Percentiles rank a stretch among this genome's conserved stretches.
Conservation (phyloP, 1,140 invertebrate species). For the Ganaspis sp. region DNA sequence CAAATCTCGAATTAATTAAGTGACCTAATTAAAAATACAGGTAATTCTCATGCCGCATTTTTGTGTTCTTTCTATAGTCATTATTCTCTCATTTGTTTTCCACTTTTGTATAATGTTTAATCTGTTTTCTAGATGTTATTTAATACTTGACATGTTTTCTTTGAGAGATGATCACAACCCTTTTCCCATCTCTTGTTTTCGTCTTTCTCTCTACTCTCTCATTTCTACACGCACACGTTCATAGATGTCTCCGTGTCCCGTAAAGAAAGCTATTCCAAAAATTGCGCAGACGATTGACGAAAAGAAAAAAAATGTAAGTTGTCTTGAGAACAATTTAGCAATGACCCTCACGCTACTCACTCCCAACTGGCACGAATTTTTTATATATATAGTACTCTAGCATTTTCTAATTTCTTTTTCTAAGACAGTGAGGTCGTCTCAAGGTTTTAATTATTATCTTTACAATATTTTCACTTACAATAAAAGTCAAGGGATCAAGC, state of each 20-base stretch:
- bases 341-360: constrained; percentile 72
- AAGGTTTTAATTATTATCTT: neutral
- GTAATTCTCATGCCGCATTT: neutral
- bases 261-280: constrained; percentile 48
- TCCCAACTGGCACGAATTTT: constrained; percentile 75
- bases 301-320: constrained; percentile 73
- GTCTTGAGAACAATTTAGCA: constrained; percentile 66
- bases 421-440: neutral
- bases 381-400: constrained; percentile 52
- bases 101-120: neutral
- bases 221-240: constrained; percentile 39
- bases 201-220: constrained; percentile 21
- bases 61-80: constrained; percentile 1
- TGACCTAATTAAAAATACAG: neutral
- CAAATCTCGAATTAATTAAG: neutral
- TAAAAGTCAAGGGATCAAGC: too few relatives aligned
- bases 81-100: neutral
- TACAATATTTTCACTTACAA: too few relatives aligned
- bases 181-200: neutral
- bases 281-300: constrained; percentile 67
- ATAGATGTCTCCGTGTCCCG: constrained; percentile 49
- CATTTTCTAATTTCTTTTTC: constrained; percentile 41
- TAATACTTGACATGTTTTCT: neutral
- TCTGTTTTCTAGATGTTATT: constrained; percentile 17
- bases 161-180: neutral